A percentile compares a stretch with the other conserved stretches of the same genome.
Conservation (phyloP, 2,797 vertebrate genomes). For the Merluccius polli region DNA sequence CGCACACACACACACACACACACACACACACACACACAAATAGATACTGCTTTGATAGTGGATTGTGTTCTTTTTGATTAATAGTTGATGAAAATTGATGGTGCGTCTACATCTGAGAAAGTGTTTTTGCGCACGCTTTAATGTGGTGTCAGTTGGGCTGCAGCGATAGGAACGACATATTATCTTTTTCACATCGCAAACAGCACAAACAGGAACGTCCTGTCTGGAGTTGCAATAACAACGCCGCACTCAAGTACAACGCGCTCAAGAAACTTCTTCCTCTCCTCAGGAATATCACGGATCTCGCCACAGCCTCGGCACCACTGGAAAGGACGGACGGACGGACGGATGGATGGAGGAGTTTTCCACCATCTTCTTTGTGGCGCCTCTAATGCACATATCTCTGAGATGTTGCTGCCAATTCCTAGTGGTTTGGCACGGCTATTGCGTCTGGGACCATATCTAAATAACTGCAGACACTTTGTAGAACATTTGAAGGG, state of each 20-base stretch:
- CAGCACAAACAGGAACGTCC: not conserved
- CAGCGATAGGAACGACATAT: not conserved
- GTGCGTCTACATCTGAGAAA: slow-evolving; percentile 1
- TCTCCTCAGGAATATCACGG: not conserved
- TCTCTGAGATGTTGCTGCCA: slow-evolving; percentile 53
- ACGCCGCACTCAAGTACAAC: not conserved
- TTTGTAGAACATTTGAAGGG: slow-evolving; percentile 63
- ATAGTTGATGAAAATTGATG: slow-evolving; percentile 27
- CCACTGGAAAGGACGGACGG: not conserved
- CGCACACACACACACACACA: not conserved
- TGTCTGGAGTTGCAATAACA: not conserved
- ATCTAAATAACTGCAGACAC: slow-evolving; percentile 63
- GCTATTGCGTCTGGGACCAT: slow-evolving; percentile 52
- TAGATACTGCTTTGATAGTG: slow-evolving; percentile 30
- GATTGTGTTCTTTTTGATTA: slow-evolving; percentile 34
- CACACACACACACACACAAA: slow-evolving; percentile 7
- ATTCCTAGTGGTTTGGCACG: slow-evolving; percentile 60
- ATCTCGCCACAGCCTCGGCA: not conserved
- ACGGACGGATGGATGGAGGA: slow-evolving; percentile 3
- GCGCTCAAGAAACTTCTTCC: not conserved
- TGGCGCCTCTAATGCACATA: slow-evolving; percentile 41
- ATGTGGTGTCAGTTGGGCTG: slow-evolving; percentile 4
- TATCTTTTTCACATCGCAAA: not conserved
- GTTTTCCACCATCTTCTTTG: slow-evolving; percentile 30
- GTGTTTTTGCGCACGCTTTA: not conserved